Evolutionary conservation across 1,140 invertebrate species (phyloP).

Genomic region (Eciton burchellii): DNA sequence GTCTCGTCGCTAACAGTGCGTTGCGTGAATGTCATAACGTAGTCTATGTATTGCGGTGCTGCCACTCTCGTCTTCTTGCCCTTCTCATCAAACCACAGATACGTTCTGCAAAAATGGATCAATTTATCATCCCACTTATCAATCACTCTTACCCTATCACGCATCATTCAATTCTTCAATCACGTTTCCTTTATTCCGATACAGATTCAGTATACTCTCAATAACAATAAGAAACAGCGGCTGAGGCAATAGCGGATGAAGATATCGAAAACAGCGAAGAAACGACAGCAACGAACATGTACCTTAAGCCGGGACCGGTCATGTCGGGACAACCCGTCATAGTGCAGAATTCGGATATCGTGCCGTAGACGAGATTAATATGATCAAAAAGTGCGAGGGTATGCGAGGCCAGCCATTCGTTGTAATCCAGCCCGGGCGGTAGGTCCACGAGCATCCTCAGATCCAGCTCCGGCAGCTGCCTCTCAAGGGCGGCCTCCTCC

Average conservation of each 20-base stretch:
- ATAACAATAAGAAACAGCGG: too few relatives aligned
- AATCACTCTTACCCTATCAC: too few relatives aligned
- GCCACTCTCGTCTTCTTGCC: slow-evolving; percentile 98
- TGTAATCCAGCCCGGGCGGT: slow-evolving; percentile 97
- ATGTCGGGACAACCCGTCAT: slow-evolving; percentile 97
- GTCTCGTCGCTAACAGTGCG: slow-evolving; percentile 98
- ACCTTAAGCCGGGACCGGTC: slow-evolving; percentile 97
- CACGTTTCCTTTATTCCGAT: too few relatives aligned
- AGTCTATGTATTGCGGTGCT: slow-evolving; percentile 99
- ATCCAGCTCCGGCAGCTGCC: slow-evolving; percentile 96
- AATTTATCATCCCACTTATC: background rate
- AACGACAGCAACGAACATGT: slow-evolving; percentile 68
- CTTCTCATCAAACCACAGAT: slow-evolving; percentile 99
- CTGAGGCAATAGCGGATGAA: too few relatives aligned
- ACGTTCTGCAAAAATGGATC: slow-evolving; percentile 89
- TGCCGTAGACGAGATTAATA: slow-evolving; percentile 98
- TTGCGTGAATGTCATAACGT: slow-evolving; percentile 99
- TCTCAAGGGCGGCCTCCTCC: slow-evolving; percentile 96
- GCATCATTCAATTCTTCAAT: too few relatives aligned
- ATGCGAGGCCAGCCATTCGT: slow-evolving; percentile 99
- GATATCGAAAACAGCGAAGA: too few relatives aligned
- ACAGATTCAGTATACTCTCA: too few relatives aligned
- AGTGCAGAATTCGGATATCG: slow-evolving; percentile 99
- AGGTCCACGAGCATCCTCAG: slow-evolving; percentile 96
- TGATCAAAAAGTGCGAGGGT: slow-evolving; percentile 99